Conservation (phyloP, 2,888 invertebrate species). For the Macrostomum cliftonense region DNA sequence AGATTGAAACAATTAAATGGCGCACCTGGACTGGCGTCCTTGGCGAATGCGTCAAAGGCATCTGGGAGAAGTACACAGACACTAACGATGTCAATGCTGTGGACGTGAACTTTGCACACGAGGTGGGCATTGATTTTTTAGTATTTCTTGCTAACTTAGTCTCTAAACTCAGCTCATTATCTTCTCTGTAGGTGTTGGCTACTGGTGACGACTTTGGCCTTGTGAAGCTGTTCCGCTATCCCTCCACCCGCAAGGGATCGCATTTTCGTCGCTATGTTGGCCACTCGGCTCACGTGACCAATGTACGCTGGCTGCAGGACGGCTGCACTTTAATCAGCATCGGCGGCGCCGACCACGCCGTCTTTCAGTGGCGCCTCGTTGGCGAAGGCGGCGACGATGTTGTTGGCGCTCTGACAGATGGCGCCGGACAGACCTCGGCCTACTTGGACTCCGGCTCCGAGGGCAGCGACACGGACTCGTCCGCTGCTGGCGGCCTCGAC, state of each 20-base stretch:
- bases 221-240: constrained; percentile 35
- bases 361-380: constrained; percentile 37
- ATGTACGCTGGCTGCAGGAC: constrained; percentile 36
- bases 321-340: constrained; percentile 31
- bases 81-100: constrained; percentile 36
- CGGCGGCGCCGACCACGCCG: constrained; percentile 38
- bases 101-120: constrained; percentile 26
- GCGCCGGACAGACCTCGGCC: constrained; percentile 16
- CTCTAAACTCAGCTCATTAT: constrained; percentile 7
- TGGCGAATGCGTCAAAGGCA: constrained; percentile 34
- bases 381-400: constrained; percentile 17
- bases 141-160: too few species aligned
- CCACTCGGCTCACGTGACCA: constrained; percentile 39
- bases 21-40: constrained; percentile 32
- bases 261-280: constrained; percentile 35
- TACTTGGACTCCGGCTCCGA: constrained; percentile 35
- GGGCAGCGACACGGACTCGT: constrained; percentile 34
- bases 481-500: constrained; percentile 32
- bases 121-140: constrained; percentile 15
- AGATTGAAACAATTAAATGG: constrained; percentile 31
- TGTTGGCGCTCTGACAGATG: not conserved
- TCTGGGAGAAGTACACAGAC: constrained; percentile 38
- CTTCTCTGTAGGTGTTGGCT: constrained; percentile 16
- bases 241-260: constrained; percentile 32
- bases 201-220: constrained; percentile 37